phyloP scores from a whole-genome alignment of 2,888 invertebrate genomes.

The Hermaeophaga mercurialis region DNA sequence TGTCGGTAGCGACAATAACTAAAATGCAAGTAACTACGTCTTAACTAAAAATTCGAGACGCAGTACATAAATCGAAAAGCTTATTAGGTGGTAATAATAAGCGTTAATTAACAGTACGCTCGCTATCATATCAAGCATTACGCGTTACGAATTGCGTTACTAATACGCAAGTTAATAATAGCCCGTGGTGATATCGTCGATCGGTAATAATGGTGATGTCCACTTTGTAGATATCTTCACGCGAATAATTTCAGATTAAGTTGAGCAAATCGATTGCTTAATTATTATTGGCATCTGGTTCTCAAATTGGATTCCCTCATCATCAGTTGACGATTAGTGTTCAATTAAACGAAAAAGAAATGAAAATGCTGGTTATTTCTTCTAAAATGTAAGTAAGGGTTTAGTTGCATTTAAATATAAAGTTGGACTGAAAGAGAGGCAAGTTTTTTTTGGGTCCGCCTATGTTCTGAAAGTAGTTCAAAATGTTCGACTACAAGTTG shows the following conservation, averaged over 20 bases:
- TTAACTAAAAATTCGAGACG: too few relatives aligned
- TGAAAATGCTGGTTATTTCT: too few relatives aligned
- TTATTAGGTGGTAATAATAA: slow-evolving; percentile 15
- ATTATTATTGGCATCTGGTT: not conserved
- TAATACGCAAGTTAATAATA: slow-evolving; percentile 41
- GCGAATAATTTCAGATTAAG: slow-evolving; percentile 30
- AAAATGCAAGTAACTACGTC: too few relatives aligned
- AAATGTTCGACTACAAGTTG: slow-evolving; percentile 17
- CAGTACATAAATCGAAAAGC: slow-evolving; percentile 11
- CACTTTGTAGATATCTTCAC: slow-evolving; percentile 42
- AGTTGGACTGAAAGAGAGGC: too few relatives aligned
- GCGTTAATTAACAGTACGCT: not conserved
- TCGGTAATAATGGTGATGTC: slow-evolving; percentile 43
- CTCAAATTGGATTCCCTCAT: not conserved
- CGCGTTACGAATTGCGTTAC: slow-evolving; percentile 13
- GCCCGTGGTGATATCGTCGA: slow-evolving; percentile 40
- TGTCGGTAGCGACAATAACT: too few relatives aligned
- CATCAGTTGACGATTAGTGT: slow-evolving; percentile 6
- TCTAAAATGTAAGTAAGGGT: too few relatives aligned
- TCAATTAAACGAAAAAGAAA: too few relatives aligned
- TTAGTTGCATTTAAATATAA: too few relatives aligned
- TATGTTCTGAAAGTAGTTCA: not conserved
- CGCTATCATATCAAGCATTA: not conserved
- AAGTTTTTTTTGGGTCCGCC: too few relatives aligned
- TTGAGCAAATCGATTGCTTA: slow-evolving; percentile 14